Evolutionary conservation across 2,797 vertebrate species (phyloP), one percentile per base, ranked within the genome.

Genomic region (Neostethus bicornis): DNA sequence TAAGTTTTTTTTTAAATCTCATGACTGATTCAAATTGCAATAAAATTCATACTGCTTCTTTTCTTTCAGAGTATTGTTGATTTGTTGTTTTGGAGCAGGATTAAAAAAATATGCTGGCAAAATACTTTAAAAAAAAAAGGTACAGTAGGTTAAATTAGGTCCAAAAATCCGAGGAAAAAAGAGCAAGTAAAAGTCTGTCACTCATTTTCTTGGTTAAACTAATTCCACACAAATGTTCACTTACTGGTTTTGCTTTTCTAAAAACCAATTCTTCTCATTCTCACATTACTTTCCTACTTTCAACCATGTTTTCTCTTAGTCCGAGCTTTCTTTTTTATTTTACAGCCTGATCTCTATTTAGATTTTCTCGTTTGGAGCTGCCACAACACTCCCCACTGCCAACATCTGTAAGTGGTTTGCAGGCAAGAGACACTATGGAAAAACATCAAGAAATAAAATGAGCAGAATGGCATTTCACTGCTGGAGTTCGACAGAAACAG

Each of bases 341-440:
- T 84, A 84, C 80, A 75, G 84, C 75, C 83, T 71, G 79, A 87
- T 90, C 86, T 87, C 76, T 82, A 88, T 90, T 91, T 90, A 89
- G 87, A 88, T 89, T 90, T 89, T 81, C 85, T 88, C 56, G 79
- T 91, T 89, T 86, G 77, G 85, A 89, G 85, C 85, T 88, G 87
- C 90, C 89, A 89, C 85, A 87, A 84, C 62, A 67, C 66, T 84
- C 85, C 73, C 78, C 5, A 57, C 80, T 90, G 88, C 88, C 89
- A 91, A 91, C 90, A 92, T 92, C 90, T 92, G 92, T 79, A 85
- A 90, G 81, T 85, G 85, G 80, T 91, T 91, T 90, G 79, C 79
- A 88, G 80, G 80, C 79, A 69, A 80, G 81, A 91, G 84, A 86
- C 87, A 84, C 77, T 77, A 82, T 85, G 83, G 85, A 89, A 88